These are phyloP conservation scores for Mimumesa dahlbomi DNA, from an alignment of 2,888 invertebrate genomes.

Conservation along the genomic window DNA sequence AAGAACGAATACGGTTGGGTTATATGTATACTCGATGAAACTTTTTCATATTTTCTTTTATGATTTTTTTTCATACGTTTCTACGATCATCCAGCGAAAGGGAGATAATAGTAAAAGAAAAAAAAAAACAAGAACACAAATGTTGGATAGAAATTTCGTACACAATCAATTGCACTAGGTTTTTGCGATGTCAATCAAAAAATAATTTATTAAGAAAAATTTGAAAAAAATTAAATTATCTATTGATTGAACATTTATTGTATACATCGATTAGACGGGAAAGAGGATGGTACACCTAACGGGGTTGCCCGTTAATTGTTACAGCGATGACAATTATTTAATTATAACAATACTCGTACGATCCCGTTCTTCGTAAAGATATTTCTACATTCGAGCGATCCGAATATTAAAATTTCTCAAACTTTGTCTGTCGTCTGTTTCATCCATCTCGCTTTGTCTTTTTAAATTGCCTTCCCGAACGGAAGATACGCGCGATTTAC, in stretches of 20 bases:
- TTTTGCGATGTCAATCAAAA: constrained; percentile 37
- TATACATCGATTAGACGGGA: constrained; percentile 61
- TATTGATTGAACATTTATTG: constrained; percentile 67
- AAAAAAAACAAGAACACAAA: no score
- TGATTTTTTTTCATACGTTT: no score
- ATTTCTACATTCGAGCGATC: constrained; percentile 55
- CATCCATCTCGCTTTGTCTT: constrained; percentile 25
- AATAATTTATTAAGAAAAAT: constrained; percentile 50
- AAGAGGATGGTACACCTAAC: constrained; percentile 55
- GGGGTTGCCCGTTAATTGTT: constrained; percentile 54
- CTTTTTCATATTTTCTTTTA: no score
- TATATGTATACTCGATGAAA: no score
- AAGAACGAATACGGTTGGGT: no score
- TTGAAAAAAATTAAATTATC: constrained; percentile 47
- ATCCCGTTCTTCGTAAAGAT: constrained; percentile 45
- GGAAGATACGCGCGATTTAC: constrained; percentile 21
- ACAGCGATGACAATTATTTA: constrained; percentile 57
- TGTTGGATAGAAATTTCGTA: no score
- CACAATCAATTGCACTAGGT: no score
- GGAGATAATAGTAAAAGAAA: no score
- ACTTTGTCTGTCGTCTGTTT: background rate
- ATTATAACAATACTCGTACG: constrained; percentile 43
- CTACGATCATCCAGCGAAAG: background rate
- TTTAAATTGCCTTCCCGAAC: background rate
- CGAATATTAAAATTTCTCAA: constrained; percentile 15